Base-by-base conservation (phyloP, 2,888 invertebrate species). In the Melanotus villosus region DNA sequence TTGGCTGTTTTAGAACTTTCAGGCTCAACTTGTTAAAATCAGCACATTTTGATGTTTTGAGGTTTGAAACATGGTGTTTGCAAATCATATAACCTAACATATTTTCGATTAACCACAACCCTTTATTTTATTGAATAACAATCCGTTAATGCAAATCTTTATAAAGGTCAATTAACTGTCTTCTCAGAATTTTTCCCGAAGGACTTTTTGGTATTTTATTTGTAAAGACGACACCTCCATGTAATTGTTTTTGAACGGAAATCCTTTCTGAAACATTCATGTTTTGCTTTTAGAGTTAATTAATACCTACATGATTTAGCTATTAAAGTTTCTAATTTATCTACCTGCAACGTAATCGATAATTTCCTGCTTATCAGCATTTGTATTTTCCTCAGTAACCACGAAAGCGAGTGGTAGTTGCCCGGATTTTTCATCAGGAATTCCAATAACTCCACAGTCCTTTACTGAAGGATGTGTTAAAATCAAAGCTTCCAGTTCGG, bases 401-500 rank as follows among this genome's bases (percentile, higher is more conserved):
- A 26, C 26, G 7, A 26, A 26, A 26, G 26, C 26, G 7, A 26
- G 7, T 5, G 26, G 26, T 26, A 26, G 26, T 26, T 26, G 26
- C 7, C 26, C 26, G 7, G 26, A 3, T 26, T 7, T 26, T 26
- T 26, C 26, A 7, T 26, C 26, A 5, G 26, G 26, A 7, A 26
- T 26, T 7, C 26, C 26, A 26, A 26, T 26, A 5, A 26, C 26
- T 5, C 26, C 26, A 14, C 90, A 92, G 80, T 96, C 96, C 66
- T 89, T 88, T 56, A 97, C 89, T 57, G 88, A 88, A 0, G 88
- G 86, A 85, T 94, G 91, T 18, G 90, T 90, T 56, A 95, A 84
- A 34, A 97, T 84, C 56, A 96, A 80, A n/a, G 91, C 89, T 83
- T 96, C 95, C 30, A 96, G 84, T 84, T 95, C 95, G 0, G 95